A percentile compares a stretch with the other conserved stretches of the same genome.
phyloP scores from a whole-genome alignment of 2,888 invertebrate species.

The Andrena hattorfiana region DNA sequence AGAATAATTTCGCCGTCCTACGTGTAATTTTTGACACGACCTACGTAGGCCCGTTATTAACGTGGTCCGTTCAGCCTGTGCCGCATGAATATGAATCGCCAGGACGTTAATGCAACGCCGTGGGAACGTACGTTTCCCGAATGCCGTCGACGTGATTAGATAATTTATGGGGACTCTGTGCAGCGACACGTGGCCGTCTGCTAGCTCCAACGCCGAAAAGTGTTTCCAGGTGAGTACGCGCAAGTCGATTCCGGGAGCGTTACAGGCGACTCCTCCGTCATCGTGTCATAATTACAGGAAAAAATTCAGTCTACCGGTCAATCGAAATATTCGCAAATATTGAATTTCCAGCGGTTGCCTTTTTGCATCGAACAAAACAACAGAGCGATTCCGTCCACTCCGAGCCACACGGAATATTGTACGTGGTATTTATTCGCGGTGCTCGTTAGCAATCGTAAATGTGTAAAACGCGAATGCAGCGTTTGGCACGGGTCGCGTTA shows the following conservation, averaged over 20 bases:
- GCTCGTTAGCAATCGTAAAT: constrained; percentile 24
- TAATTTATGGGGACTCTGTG: constrained; percentile 53
- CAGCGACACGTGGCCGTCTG: constrained; percentile 23
- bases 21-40: constrained; percentile 5
- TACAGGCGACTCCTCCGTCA: neutral
- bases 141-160: constrained; percentile 62
- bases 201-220: constrained; percentile 12
- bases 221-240: constrained; percentile 49
- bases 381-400: neutral
- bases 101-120: constrained; percentile 46
- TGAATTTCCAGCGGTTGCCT: neutral
- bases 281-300: neutral
- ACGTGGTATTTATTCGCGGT: constrained; percentile 15
- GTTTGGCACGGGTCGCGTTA: neutral
- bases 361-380: neutral
- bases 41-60: constrained; percentile 21
- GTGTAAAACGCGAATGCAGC: neutral
- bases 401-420: neutral
- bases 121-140: constrained; percentile 45
- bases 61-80: constrained; percentile 25
- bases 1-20: neutral
- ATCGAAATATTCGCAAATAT: constrained; percentile 10
- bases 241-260: neutral
- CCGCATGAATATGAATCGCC: constrained; percentile 38
- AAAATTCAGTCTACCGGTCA: neutral